Conservation (phyloP, 2,797 vertebrate genomes). For the Notoglanidium macrostoma region DNA sequence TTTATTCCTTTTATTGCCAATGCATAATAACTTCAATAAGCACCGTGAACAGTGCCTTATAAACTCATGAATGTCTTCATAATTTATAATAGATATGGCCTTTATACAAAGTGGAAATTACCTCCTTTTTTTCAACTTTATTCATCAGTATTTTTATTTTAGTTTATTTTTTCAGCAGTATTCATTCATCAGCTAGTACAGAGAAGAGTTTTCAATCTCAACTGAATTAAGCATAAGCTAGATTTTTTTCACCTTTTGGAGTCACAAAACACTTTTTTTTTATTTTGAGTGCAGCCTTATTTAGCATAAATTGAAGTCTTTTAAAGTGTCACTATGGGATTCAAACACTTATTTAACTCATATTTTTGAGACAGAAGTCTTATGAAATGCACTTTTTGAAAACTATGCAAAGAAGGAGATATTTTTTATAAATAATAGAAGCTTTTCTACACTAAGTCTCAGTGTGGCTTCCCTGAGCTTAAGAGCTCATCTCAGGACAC, state of each 20-base stretch:
- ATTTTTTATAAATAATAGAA: neutral
- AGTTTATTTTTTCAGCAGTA: neutral
- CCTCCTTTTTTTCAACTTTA: neutral
- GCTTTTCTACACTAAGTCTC: neutral
- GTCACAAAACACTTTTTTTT: neutral
- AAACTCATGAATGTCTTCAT: neutral
- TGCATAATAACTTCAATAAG: neutral
- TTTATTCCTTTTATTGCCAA: neutral
- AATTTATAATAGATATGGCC: neutral
- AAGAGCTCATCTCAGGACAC: neutral
- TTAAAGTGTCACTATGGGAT: neutral
- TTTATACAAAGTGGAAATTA: neutral
- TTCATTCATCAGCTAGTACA: neutral
- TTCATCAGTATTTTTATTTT: neutral
- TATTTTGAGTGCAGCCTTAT: neutral
- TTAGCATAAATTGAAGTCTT: constrained; percentile 4
- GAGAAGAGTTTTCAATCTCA: neutral
- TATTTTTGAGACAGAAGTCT: neutral
- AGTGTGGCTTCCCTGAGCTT: neutral
- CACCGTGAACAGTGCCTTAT: neutral
- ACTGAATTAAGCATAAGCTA: neutral
- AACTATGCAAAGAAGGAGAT: neutral
- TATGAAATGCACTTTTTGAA: neutral
- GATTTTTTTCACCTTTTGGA: neutral
- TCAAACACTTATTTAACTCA: neutral